Evolutionary conservation across 2,888 invertebrate genomes (phyloP).

Genomic region (Drosophila birchii): DNA sequence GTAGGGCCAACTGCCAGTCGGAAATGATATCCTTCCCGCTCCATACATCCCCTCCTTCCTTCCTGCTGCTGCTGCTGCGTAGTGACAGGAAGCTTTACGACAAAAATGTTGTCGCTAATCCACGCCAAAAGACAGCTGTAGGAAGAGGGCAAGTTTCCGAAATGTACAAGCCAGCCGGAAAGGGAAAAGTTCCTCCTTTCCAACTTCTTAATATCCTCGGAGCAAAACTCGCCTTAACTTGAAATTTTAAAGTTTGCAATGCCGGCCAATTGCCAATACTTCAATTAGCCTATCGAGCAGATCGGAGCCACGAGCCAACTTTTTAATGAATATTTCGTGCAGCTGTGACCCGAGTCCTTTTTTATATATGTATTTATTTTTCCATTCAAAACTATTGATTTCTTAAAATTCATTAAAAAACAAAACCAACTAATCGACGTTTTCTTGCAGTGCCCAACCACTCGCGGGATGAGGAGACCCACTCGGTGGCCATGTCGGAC

Average conservation of each 20-base stretch:
- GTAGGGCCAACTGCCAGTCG: not conserved
- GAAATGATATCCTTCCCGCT: constrained; percentile 2
- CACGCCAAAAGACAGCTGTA: constrained; percentile 6
- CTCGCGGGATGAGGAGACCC: constrained; percentile 88
- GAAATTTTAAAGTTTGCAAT: constrained; percentile 3
- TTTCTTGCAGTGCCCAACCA: constrained; percentile 84
- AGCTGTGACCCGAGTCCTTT: not conserved
- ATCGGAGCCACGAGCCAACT: constrained; percentile 4
- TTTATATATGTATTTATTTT: too few relatives aligned
- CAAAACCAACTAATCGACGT: not conserved
- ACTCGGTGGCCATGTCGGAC: constrained; percentile 88
- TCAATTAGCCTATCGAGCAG: constrained; percentile 1
- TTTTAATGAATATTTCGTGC: constrained; percentile 13
- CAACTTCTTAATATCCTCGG: not conserved
- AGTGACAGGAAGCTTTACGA: constrained; percentile 8
- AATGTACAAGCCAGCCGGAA: not conserved
- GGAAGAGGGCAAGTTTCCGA: constrained; percentile 3
- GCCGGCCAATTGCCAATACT: not conserved
- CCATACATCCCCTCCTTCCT: not conserved
- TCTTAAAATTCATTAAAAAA: too few relatives aligned
- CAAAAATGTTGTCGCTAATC: constrained; percentile 13
- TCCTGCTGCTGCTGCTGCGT: not conserved
- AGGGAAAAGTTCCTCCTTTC: not conserved
- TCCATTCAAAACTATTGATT: too few relatives aligned
- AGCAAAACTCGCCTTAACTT: not conserved